These are phyloP conservation scores for Agonopterix subpropinquella DNA, from an alignment of 2,888 invertebrate species.

Conservation along the genomic window DNA sequence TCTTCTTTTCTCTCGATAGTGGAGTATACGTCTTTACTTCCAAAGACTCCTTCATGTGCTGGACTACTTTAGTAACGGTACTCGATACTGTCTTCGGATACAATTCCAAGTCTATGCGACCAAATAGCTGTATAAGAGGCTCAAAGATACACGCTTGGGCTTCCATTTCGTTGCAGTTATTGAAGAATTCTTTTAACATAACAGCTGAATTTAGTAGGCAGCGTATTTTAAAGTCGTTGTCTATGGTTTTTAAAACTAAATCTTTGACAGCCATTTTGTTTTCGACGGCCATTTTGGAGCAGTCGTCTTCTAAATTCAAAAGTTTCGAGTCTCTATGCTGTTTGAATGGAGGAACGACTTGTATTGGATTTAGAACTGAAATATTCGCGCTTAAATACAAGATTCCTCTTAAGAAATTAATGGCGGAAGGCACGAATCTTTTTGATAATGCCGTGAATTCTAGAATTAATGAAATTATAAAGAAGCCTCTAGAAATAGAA, in stretches of 20 bases:
- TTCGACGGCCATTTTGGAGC: slow-evolving; percentile 44
- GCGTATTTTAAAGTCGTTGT: slow-evolving; percentile 80
- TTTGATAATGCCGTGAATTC: slow-evolving; percentile 89
- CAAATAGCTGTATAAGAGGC: slow-evolving; percentile 72
- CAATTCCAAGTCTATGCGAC: slow-evolving; percentile 71
- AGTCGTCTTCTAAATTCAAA: slow-evolving; percentile 74
- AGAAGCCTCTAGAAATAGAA: slow-evolving; percentile 86
- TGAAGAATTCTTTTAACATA: slow-evolving; percentile 76
- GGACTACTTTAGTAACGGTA: slow-evolving; percentile 51
- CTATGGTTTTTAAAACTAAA: slow-evolving; percentile 66
- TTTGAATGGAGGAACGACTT: slow-evolving; percentile 82
- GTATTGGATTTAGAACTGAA: slow-evolving; percentile 72
- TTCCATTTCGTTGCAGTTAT: slow-evolving; percentile 61
- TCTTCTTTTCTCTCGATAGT: slow-evolving; percentile 78
- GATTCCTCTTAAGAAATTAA: slow-evolving; percentile 87
- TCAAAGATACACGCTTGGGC: slow-evolving; percentile 66
- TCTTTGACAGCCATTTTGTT: slow-evolving; percentile 74
- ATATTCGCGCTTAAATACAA: slow-evolving; percentile 83
- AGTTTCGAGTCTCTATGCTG: slow-evolving; percentile 69
- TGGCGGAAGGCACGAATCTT: slow-evolving; percentile 85
- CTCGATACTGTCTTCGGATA: slow-evolving; percentile 77
- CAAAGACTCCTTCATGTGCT: slow-evolving; percentile 65
- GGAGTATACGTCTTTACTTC: slow-evolving; percentile 74
- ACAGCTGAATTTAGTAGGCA: slow-evolving; percentile 71
- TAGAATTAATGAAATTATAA: slow-evolving; percentile 81